Conservation (phyloP, 1,140 invertebrate species). For the Vanessa atalanta region DNA sequence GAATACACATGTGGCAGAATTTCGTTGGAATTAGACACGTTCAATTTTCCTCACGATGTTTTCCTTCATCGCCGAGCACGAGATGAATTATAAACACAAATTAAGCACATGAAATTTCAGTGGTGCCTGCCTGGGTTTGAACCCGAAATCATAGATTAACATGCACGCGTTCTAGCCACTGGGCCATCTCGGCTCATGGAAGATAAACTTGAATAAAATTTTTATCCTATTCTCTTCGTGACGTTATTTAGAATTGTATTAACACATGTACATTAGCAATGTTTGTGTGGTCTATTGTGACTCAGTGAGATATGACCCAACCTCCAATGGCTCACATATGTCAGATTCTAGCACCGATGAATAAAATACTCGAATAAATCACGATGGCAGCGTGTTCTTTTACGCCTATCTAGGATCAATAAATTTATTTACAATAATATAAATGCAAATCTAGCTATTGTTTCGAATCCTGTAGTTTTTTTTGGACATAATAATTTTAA, state of each 20-base stretch:
- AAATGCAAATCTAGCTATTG: constrained; percentile 20
- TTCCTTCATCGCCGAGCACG: too few species aligned
- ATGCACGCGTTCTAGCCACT: too few species aligned
- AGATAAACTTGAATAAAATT: too few species aligned
- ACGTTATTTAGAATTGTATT: constrained; percentile 14
- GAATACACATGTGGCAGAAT: too few species aligned
- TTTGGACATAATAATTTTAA: neutral
- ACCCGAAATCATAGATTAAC: too few species aligned
- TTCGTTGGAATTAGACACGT: too few species aligned
- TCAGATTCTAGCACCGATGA: constrained; percentile 26
- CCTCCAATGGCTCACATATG: constrained; percentile 42
- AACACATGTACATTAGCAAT: constrained; percentile 39
- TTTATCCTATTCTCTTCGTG: neutral
- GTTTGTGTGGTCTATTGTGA: constrained; percentile 52
- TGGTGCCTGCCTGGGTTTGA: too few species aligned
- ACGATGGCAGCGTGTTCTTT: constrained; percentile 21
- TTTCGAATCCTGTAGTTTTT: neutral
- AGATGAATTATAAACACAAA: too few species aligned
- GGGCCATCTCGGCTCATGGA: too few species aligned
- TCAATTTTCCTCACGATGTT: too few species aligned
- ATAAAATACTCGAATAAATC: constrained; percentile 32
- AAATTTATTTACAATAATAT: constrained; percentile 18
- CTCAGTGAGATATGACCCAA: constrained; percentile 46
- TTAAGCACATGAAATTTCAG: too few species aligned
- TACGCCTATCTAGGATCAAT: constrained; percentile 33